A percentile compares a stretch with the other conserved stretches of the same genome.
These are phyloP conservation scores for Halichoerus grypus DNA, from an alignment of 2,113 vertebrate genomes.

Conservation along the genomic window DNA sequence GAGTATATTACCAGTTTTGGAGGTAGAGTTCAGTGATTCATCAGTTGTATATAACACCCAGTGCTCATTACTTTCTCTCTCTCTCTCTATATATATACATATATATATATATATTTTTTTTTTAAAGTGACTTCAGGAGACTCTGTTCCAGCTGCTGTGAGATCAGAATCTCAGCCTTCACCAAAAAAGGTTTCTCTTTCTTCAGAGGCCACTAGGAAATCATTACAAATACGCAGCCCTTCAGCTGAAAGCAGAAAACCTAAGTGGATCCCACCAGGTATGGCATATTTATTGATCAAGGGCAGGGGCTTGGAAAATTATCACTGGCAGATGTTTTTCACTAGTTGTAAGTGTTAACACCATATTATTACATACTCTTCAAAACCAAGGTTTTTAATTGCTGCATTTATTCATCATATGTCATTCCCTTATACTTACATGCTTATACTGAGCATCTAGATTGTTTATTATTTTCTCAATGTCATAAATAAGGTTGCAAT, in stretches of 20 bases:
- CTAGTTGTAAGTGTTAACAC: not conserved
- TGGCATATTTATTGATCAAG: not conserved
- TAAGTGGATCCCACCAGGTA: constrained; percentile 96
- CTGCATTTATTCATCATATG: not conserved
- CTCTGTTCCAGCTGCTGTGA: constrained; percentile 20
- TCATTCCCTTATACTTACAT: not conserved
- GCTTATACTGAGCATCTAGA: not conserved
- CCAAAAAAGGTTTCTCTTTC: constrained; percentile 18
- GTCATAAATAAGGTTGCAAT: constrained; percentile 29
- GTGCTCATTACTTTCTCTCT: not conserved
- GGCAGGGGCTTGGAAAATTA: not conserved
- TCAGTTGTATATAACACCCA: not conserved
- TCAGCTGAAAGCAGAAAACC: constrained; percentile 84
- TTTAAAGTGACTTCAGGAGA: constrained; percentile 53
- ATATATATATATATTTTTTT: not conserved
- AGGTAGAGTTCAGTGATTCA: not conserved
- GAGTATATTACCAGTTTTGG: not conserved
- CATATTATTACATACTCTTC: not conserved
- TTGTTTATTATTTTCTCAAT: not conserved
- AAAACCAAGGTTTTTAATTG: not conserved
- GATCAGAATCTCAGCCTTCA: constrained; percentile 41
- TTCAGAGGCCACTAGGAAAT: constrained; percentile 76
- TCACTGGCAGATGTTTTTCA: not conserved
- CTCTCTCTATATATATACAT: too few relatives aligned
- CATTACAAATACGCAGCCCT: constrained; percentile 83